Base-by-base conservation (phyloP, 1,140 invertebrate species). In the Bombyx mandarina region DNA sequence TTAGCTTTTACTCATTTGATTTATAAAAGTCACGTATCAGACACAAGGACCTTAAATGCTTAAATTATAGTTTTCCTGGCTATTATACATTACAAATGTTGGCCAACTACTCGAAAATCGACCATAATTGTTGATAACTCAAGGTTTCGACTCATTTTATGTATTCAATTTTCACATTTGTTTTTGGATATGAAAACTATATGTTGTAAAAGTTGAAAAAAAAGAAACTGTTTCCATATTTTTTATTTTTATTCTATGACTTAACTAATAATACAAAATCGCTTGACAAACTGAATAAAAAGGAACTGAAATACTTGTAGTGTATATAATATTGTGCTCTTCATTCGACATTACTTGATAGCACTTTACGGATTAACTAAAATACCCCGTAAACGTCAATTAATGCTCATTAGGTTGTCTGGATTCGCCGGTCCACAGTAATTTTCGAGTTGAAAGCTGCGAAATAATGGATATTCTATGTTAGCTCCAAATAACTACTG, bases 331-430 rank as follows among this genome's bases (percentile, higher is more conserved):
- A 3, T 35, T 35, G 26, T 35, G 4, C 26, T 35, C 26, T 35
- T 35, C 50, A 26, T 51, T 35, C 18, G 42, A 26, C 10, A 35
- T 51, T 51, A 51, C 8, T 22, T 26, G 53, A 54, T 54, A 54
- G 44, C 9, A 45, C n/a, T 54, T 54, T 54, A 54, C 26, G 8
- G 53, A 45, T 54, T 45, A 54, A 54, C 53, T 22, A 44, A 54
- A 22, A 54, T 54, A 54, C 43, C 44, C 22, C 53, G 18, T 54
- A 26, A 54, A 54, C 53, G 53, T 62, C 67, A 67, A 67, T 70
- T 70, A 64, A 12, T 54, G 43, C 61, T 62, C 62, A 65, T 69
- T 69, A 69, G 57, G 45, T 51, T 51, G 63, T 71, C 66, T 63
- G 60, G 61, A 43, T 52, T 57, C 48, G 18, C 52, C n/a, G 54